phyloP scores from a whole-genome alignment of 2,113 vertebrate genomes.

The Copsychus sechellarum region DNA sequence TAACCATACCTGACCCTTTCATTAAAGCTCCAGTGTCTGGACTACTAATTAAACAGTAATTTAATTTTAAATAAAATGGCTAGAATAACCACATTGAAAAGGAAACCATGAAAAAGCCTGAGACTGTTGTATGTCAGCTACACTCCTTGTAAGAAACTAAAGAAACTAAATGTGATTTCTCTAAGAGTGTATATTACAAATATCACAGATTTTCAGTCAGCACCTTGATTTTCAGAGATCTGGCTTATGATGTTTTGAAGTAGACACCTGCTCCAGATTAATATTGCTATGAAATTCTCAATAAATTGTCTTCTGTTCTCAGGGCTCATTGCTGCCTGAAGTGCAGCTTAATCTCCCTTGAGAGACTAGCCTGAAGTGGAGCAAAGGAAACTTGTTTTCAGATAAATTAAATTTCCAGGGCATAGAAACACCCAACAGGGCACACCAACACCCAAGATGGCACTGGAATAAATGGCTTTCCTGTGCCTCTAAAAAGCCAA shows the following conservation, averaged over 20 bases:
- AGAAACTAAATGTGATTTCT: background rate
- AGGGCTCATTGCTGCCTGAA: background rate
- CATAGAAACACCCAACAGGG: background rate
- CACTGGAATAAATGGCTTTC: background rate
- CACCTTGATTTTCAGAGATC: background rate
- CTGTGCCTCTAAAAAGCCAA: background rate
- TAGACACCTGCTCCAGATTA: background rate
- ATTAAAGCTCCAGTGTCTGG: background rate
- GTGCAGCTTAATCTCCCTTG: background rate
- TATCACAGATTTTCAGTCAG: background rate
- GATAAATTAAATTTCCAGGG: background rate
- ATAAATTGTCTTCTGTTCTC: background rate
- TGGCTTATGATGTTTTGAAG: background rate
- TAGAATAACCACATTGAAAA: background rate
- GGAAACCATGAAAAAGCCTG: background rate
- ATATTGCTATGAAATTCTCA: background rate
- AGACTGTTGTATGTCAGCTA: background rate
- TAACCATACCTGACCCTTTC: background rate
- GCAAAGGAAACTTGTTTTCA: background rate
- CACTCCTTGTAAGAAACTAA: background rate
- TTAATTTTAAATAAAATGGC: background rate
- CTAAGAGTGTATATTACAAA: background rate
- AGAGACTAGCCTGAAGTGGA: background rate
- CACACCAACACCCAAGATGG: background rate
- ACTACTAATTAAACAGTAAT: background rate